Base-by-base conservation (phyloP, 2,113 vertebrate species). In the Charadrius vociferus region DNA sequence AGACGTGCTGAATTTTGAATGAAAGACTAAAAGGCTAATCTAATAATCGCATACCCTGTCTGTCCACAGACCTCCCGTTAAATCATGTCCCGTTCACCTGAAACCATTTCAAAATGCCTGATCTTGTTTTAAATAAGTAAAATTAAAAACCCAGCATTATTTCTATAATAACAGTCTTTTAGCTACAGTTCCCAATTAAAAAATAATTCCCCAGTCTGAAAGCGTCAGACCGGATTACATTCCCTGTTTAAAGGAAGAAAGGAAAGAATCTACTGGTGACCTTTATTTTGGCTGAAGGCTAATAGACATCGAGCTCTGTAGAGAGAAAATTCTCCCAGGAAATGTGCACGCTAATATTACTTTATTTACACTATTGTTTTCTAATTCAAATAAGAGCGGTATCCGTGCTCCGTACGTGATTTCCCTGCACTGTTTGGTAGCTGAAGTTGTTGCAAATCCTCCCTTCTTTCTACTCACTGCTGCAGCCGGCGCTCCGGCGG, bases 241-340 rank as follows among this genome's bases (percentile, higher is more conserved):
- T 94, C 75, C 86, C 49, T 94, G 74, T 93, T 93, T 96, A 88
- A 86, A 90, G 72, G 84, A 95, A 96, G 93, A 80, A 96, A 86
- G 95, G 91, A 93, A 92, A 84, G 84, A 89, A 85, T 52, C 92
- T 96, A 37, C 96, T 94, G 93, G 71, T 97, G 97, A 98, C 97
- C 97, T 98, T 98, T 97, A 86, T 98, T 98, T 98, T 97, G 95
- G 90, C 92, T 59, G 95, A 97, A 95, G 97, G 96, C 96, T 97
- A 95, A 95, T 79, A 97, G 97, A 81, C 87, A 94, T 82, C 4
- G 14, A 92, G 73, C 49, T 97, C 74, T 87, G 75, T 32, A 77
- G 93, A 93, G 50, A 95, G 58, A 91, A 93, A 91, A 79, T 91
- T 96, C 95, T 97, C 95, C 17, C 3, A 41, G 94, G 92, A 94